phyloP scores from a whole-genome alignment of 1,140 invertebrate genomes.

The Reticulitermes speratus region DNA sequence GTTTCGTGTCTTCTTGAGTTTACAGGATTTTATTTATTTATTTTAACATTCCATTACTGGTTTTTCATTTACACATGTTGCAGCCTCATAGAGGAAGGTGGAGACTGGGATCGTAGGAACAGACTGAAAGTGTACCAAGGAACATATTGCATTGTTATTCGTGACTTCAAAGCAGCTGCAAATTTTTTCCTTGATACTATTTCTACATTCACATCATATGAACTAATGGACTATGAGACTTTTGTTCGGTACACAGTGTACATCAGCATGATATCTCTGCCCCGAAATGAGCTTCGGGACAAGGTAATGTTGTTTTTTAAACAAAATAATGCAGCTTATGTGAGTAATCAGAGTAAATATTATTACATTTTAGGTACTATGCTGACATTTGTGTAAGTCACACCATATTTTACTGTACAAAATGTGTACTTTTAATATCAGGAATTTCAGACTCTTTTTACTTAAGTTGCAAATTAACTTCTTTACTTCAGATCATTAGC shows the following conservation, averaged over 20 bases:
- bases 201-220: constrained; percentile 98
- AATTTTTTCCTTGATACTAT: constrained; percentile 96
- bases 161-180: constrained; percentile 95
- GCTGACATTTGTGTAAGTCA: too few relatives aligned
- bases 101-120: constrained; percentile 98
- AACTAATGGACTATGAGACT: constrained; percentile 94
- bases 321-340: too few relatives aligned
- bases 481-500: too few relatives aligned
- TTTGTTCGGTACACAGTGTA: constrained; percentile 92
- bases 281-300: constrained; percentile 77
- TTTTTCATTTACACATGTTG: constrained; percentile 37
- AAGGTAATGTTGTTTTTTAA: constrained; percentile 55
- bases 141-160: constrained; percentile 91
- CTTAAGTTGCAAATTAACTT: background rate
- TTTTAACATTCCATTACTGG: too few relatives aligned
- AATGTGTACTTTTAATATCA: background rate
- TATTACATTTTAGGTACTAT: too few relatives aligned
- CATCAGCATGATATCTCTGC: constrained; percentile 80
- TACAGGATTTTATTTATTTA: too few relatives aligned
- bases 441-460: background rate
- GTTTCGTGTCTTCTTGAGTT: too few relatives aligned
- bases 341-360: too few relatives aligned
- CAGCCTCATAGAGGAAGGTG: constrained; percentile 93
- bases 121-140: constrained; percentile 94
- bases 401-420: too few relatives aligned